Percentiles rank a stretch among this genome's conserved stretches.
phyloP scores from a whole-genome alignment of 2,797 vertebrate species.

The Mormyrops attenuatus region DNA sequence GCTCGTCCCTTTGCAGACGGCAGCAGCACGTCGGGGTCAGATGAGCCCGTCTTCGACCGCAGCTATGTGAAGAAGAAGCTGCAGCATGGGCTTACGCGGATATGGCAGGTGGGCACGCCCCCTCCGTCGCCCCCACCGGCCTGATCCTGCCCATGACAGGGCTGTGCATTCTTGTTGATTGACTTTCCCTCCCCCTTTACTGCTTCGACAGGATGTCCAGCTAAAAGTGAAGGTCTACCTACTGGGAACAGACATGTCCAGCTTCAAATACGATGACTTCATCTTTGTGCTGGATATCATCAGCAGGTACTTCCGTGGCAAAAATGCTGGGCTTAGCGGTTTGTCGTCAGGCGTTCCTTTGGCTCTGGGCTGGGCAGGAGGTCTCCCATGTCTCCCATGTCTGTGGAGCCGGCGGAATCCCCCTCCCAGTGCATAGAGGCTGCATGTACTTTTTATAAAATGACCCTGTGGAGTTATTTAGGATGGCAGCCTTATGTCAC shows the following conservation, averaged over 20 bases:
- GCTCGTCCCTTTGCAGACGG: constrained; percentile 62
- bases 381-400: no score
- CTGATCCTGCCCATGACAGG: not conserved
- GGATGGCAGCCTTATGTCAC: not conserved
- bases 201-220: constrained; percentile 80
- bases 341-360: not conserved
- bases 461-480: constrained; percentile 29
- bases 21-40: constrained; percentile 56
- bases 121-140: not conserved
- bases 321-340: not conserved
- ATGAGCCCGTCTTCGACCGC: constrained; percentile 82
- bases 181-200: not conserved
- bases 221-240: constrained; percentile 96
- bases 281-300: constrained; percentile 96
- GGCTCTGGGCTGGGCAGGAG: not conserved
- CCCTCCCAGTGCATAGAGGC: not conserved
- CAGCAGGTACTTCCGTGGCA: constrained; percentile 75
- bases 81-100: constrained; percentile 88
- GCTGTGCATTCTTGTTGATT: not conserved
- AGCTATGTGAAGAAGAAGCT: constrained; percentile 95
- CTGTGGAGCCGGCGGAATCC: not conserved
- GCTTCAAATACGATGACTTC: constrained; percentile 98
- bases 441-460: not conserved
- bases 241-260: constrained; percentile 94
- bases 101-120: constrained; percentile 82